These are phyloP conservation scores for Semotilus atromaculatus DNA, from an alignment of 2,797 vertebrate genomes.

Conservation along the genomic window DNA sequence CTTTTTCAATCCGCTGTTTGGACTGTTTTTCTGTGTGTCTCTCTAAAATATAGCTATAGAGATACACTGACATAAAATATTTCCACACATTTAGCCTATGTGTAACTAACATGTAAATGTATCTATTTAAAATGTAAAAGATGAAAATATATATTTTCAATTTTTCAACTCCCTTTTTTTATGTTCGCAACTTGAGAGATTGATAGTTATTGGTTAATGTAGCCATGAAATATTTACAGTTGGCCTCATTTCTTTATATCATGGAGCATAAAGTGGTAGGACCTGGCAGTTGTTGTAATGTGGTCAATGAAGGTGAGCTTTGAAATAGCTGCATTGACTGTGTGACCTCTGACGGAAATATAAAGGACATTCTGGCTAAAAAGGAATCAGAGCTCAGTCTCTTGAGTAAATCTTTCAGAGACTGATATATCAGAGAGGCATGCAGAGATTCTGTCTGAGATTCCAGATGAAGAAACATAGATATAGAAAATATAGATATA, in stretches of 20 bases:
- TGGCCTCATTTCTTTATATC: neutral
- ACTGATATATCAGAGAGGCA: neutral
- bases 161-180: neutral
- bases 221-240: neutral
- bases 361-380: conserved; percentile 16
- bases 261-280: neutral
- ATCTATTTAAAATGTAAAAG: no score
- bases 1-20: neutral
- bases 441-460: neutral
- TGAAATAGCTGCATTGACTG: conserved; percentile 12
- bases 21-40: neutral
- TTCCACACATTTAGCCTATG: neutral
- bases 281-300: neutral
- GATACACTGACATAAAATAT: neutral
- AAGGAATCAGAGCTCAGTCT: conserved; percentile 23
- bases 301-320: neutral
- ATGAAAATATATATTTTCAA: neutral
- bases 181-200: neutral
- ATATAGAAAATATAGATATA: conserved; percentile 11
- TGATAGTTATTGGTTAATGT: neutral
- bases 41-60: neutral
- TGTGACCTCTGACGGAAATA: conserved; percentile 10
- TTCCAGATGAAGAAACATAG: neutral
- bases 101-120: neutral
- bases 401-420: neutral